These are phyloP conservation scores for Spheniscus mendiculus DNA, from an alignment of 2,113 vertebrate species.

Conservation along the genomic window DNA sequence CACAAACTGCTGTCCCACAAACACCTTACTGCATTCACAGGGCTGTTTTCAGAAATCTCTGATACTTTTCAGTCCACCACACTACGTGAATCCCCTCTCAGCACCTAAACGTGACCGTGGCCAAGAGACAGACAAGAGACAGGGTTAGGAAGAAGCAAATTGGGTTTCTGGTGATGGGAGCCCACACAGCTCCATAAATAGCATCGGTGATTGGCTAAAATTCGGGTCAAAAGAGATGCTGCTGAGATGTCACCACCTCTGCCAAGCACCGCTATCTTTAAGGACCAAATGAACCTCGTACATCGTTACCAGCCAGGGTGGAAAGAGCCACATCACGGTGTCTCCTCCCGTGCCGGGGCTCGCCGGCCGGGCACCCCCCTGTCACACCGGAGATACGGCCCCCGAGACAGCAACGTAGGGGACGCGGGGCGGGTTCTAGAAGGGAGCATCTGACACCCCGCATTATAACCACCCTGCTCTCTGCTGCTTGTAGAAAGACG, in stretches of 20 bases:
- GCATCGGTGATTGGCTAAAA: not conserved
- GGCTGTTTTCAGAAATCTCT: not conserved
- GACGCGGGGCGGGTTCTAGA: not conserved
- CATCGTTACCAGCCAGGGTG: too few relatives aligned
- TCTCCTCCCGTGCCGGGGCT: fast-evolving
- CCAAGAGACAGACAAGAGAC: not conserved
- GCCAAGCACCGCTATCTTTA: not conserved
- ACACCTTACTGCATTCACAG: not conserved
- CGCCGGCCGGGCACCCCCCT: not conserved
- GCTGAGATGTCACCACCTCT: not conserved
- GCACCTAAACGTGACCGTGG: not conserved
- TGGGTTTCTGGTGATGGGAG: not conserved
- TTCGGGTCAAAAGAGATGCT: not conserved
- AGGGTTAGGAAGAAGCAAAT: not conserved
- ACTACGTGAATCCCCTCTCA: not conserved
- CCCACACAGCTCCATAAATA: not conserved
- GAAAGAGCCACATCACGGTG: not conserved
- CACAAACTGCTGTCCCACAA: not conserved
- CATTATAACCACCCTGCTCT: not conserved
- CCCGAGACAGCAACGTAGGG: fast-evolving
- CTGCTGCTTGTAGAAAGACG: not conserved
- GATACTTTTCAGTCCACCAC: not conserved
- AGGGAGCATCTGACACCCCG: not conserved
- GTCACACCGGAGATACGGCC: fast-evolving
- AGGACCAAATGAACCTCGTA: not conserved